Evolutionary conservation across 2,113 vertebrate genomes (phyloP).

Genomic region (Cinclus mexicanus): DNA sequence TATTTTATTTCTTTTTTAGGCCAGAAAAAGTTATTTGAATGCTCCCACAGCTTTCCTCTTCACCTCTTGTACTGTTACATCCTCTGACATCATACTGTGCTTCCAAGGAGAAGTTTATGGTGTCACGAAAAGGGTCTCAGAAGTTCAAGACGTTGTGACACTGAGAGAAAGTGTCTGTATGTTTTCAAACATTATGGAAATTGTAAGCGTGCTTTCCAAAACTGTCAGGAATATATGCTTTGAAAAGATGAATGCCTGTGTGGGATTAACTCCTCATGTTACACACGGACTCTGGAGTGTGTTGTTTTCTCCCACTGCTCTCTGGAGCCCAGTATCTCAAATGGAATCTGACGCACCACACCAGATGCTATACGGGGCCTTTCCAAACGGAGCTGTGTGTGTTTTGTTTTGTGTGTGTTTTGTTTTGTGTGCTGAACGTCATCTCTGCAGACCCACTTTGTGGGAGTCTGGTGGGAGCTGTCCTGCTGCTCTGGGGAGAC

Average conservation of each 20-base stretch:
- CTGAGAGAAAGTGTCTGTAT: conserved; percentile 56
- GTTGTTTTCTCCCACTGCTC: conserved; percentile 51
- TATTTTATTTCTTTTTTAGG: conserved; percentile 68
- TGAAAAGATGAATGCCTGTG: conserved; percentile 64
- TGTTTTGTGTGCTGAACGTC: background rate
- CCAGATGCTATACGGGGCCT: conserved; percentile 45
- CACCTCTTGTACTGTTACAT: conserved; percentile 59
- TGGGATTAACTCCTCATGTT: conserved; percentile 72
- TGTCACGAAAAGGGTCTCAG: conserved; percentile 61
- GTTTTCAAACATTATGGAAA: conserved; percentile 72
- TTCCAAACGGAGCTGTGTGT: conserved; percentile 59
- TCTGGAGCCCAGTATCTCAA: conserved; percentile 58
- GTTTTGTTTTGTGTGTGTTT: background rate
- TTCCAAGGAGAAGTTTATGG: conserved; percentile 68
- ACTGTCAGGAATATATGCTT: conserved; percentile 54
- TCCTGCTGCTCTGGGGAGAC: conserved; percentile 36
- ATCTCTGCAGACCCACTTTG: conserved; percentile 28
- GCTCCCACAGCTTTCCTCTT: conserved; percentile 73
- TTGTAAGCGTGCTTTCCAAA: conserved; percentile 44
- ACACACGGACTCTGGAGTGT: conserved; percentile 55
- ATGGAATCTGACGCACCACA: conserved; percentile 52
- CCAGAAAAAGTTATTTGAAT: conserved; percentile 72
- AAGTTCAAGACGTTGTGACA: conserved; percentile 61
- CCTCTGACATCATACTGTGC: conserved; percentile 67
- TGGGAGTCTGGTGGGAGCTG: conserved; percentile 12